Evolutionary conservation across 2,113 vertebrate genomes (phyloP), one percentile per base, ranked within the genome.

Genomic region (Collichthys lucidus): DNA sequence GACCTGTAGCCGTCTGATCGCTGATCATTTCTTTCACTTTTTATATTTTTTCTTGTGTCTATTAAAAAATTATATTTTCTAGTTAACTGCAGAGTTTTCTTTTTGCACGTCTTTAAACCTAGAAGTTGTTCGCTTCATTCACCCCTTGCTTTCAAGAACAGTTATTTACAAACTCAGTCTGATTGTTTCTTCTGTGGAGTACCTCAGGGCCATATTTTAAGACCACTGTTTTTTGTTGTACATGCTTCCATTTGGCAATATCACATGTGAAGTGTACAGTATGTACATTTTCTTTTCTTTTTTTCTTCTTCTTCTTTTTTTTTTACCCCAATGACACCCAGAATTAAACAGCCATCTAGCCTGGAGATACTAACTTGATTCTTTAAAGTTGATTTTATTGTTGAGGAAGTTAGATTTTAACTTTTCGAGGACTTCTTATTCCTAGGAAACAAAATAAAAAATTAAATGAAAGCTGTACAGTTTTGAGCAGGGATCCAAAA

Each of bases 1-100:
- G 46, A 53, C 72, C 56, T 56, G n/a, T 12, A 22, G 35, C 56
- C 10, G 80, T 83, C 50, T 16, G 69, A 73, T 73, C 49, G 17
- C 42, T 57, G 29, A 70, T 67, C 14, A 26, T 57, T 11, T 60
- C 35, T 59, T 67, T 6, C 26, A 47, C 11, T 59, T 47, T 15
- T 57, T 52, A 56, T 68, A 12, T 29, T 29, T 29, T 44, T 22
- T 29, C 35, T 40, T 35, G 4, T 8, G 53, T 66, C 35, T 53
- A 6, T 59, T 60, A 52, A 5, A 61, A 53, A 62, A 31, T 4
- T 15, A 9, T 5, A 19, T 26, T 46, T 55, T 55, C 29, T 20
- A 64, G 22, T 55, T 65, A 17, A 0, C 0, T 19, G 31, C 35
- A 40, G 35, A 40, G 31, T 31, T 31, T 72, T 19, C 26, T n/a